Conservation (phyloP, 2,797 vertebrate species). For the Halcyon badia region DNA sequence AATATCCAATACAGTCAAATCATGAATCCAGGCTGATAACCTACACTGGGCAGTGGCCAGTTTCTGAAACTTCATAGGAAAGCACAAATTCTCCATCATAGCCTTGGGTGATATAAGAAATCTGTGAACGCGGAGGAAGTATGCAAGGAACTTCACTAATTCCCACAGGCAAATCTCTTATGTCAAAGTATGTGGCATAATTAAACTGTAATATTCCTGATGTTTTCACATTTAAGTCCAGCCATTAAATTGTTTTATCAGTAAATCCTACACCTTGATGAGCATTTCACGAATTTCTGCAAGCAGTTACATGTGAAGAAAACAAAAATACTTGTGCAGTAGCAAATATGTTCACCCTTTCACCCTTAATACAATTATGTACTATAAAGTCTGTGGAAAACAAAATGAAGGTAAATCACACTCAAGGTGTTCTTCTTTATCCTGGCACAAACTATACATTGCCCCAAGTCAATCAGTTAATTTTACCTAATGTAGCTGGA, state of each 20-base stretch:
- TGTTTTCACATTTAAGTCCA: background rate
- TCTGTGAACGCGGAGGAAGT: background rate
- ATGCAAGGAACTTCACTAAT: background rate
- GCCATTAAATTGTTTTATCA: background rate
- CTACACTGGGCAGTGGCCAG: fast-evolving
- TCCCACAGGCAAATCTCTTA: background rate
- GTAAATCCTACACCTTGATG: background rate
- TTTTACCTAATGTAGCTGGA: conserved; percentile 65
- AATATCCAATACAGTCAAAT: background rate
- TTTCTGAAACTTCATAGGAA: background rate
- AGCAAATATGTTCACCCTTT: background rate
- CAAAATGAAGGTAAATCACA: background rate
- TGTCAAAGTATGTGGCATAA: background rate
- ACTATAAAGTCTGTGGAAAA: background rate
- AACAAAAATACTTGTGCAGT: background rate
- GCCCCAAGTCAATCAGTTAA: conserved; percentile 41
- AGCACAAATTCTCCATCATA: background rate
- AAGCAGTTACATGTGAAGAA: fast-evolving
- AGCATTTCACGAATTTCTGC: background rate
- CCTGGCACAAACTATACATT: background rate
- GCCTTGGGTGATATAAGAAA: background rate
- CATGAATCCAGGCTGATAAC: background rate
- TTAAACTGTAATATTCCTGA: background rate
- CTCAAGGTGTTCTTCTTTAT: conserved; percentile 22
- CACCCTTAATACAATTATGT: background rate